Conservation (phyloP, 2,113 vertebrate species). For the Rhizomys pruinosus region DNA sequence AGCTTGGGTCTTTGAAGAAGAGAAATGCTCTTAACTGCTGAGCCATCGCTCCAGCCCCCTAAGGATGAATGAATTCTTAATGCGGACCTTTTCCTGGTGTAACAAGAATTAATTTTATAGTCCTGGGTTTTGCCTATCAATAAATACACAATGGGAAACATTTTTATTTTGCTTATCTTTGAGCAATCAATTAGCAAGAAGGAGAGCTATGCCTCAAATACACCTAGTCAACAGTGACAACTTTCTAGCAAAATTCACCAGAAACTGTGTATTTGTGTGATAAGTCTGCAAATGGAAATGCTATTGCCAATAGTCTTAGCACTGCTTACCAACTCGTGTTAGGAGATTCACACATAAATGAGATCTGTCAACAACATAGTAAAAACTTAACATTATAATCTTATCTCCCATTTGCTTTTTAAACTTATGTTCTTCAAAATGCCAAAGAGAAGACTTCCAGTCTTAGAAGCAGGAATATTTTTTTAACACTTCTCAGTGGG, state of each 20-base stretch:
- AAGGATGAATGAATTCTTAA: not conserved
- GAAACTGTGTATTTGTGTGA: not conserved
- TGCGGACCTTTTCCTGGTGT: slow-evolving; percentile 18
- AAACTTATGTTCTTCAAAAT: slow-evolving; percentile 57
- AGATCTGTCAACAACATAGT: slow-evolving; percentile 8
- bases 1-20: too few relatives aligned
- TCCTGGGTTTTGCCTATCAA: not conserved
- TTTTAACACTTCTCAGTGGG: slow-evolving; percentile 82
- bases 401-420: slow-evolving; percentile 40
- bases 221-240: not conserved
- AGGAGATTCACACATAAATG: not conserved
- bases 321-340: too few relatives aligned
- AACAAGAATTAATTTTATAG: not conserved
- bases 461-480: slow-evolving; percentile 84
- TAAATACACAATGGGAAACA: not conserved
- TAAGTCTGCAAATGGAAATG: slow-evolving; percentile 17
- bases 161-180: slow-evolving; percentile 38
- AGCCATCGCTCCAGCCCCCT: too few relatives aligned
- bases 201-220: not conserved
- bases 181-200: not conserved
- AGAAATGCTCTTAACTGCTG: too few relatives aligned
- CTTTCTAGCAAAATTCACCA: not conserved
- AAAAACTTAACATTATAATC: not conserved
- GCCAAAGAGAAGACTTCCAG: slow-evolving; percentile 84
- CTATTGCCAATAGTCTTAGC: not conserved